These are phyloP conservation scores for Spinus pinus DNA, from an alignment of 2,797 vertebrate genomes.

Conservation along the genomic window DNA sequence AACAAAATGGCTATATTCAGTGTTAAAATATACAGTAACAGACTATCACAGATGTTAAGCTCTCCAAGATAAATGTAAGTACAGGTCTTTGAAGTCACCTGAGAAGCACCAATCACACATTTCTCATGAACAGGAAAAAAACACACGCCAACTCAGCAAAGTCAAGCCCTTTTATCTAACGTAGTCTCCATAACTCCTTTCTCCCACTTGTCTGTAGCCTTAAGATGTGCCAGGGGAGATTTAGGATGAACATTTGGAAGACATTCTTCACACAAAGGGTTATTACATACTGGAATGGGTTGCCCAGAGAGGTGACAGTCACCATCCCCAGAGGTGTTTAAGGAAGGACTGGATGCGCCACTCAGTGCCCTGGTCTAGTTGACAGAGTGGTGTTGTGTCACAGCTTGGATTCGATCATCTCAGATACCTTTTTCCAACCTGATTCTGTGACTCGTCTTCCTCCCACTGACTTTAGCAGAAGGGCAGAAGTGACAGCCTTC, in stretches of 20 bases:
- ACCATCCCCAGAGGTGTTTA: neutral
- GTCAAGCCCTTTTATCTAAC: neutral
- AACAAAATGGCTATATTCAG: neutral
- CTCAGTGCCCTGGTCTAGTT: neutral
- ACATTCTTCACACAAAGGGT: neutral
- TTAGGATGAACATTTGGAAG: neutral
- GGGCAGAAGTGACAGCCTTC: neutral
- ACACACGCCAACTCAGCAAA: neutral
- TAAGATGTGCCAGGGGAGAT: neutral
- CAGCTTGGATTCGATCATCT: neutral
- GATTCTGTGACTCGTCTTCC: neutral
- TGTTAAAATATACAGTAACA: neutral
- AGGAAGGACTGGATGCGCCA: neutral
- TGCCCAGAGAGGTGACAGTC: neutral
- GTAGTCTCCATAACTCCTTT: neutral
- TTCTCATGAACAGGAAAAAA: neutral
- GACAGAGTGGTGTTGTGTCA: neutral
- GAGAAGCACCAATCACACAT: neutral
- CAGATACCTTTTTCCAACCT: neutral
- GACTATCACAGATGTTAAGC: neutral
- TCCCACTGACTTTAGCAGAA: neutral
- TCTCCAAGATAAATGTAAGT: accelerated
- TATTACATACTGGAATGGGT: neutral
- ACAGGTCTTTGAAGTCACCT: neutral
- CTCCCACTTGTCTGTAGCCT: neutral